Percentiles rank a stretch among this genome's conserved stretches.
phyloP scores from a whole-genome alignment of 35 echinoderm and acorn worm species.

The Diadema setosum region DNA sequence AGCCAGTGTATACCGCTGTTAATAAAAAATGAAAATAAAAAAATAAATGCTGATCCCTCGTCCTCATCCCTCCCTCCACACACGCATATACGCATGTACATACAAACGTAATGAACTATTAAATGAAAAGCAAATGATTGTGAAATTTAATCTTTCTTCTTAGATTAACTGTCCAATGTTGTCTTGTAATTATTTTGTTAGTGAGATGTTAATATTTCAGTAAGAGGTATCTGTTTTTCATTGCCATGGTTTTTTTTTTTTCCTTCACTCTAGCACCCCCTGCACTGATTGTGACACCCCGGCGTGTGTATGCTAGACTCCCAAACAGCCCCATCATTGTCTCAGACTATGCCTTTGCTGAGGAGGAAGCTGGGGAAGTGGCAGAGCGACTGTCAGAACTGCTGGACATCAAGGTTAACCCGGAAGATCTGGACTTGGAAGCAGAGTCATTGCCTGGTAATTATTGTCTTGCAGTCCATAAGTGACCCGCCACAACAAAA shows the following conservation, averaged over 20 bases:
- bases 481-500: neutral
- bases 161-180: no score
- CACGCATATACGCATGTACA: no score
- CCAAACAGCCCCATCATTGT: slow-evolving; percentile 50
- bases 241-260: neutral
- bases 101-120: no score
- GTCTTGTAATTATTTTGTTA: no score
- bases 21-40: no score
- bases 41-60: no score
- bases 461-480: neutral
- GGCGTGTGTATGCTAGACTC: slow-evolving; percentile 62
- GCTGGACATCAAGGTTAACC: slow-evolving; percentile 42
- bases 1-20: no score
- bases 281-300: slow-evolving; percentile 72
- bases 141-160: no score
- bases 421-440: slow-evolving; percentile 68
- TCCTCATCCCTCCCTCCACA: no score
- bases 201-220: no score
- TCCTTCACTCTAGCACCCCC: slow-evolving; percentile 28
- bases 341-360: slow-evolving; percentile 84
- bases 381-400: slow-evolving; percentile 64
- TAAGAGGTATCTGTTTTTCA: neutral
- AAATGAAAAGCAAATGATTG: no score
- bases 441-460: slow-evolving; percentile 82
- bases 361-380: slow-evolving; percentile 62